Base-by-base conservation (phyloP, 2,888 invertebrate genomes). In the Holacanthella duospinosa region DNA sequence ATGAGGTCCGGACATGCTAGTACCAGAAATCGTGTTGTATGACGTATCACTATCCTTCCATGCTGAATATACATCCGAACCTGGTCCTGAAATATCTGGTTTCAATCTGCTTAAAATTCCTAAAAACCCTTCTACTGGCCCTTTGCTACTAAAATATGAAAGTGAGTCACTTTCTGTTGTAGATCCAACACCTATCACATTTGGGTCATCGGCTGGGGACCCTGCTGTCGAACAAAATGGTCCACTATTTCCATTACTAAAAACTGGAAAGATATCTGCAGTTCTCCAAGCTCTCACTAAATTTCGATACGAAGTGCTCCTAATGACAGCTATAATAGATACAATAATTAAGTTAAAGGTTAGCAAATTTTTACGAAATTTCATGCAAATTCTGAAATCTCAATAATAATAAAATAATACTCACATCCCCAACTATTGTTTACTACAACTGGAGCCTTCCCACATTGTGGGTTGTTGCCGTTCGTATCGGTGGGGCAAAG, bases 1-100 rank as follows among this genome's bases (percentile, higher is more conserved):
- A 21, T 48, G 48, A n/a, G 48, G 48, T 21, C 19, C 48, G n/a
- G 48, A 9, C 48, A 48, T 48, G n/a, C 19, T n/a, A 16, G 48
- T 48, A 21, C 55, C 55, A 28, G 55, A 55, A 16, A 55, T 55
- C 12, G 55, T 28, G 27, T 26, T 55, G 55, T 55, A 55, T 6
- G 25, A 4, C 6, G 24, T 28, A 26, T 55, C 55, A 16, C 16
- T 19, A 26, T 9, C 25, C 9, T 25, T 16, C 27, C 27, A 55
- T 4, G 55, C 55, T 16, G 55, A 55, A 26, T 12, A 55, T 3
- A 55, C 29, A 28, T 55, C 27, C 9, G 55, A 55, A 4, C 55
- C 55, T 28, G 55, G 55, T 12, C 12, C 55, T 26, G 29, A 26
- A 3, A 55, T 12, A 55, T 55, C 55, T 4, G 55, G 55, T 55